Conservation (phyloP, 2,797 vertebrate genomes). For the Echiichthys vipera region DNA sequence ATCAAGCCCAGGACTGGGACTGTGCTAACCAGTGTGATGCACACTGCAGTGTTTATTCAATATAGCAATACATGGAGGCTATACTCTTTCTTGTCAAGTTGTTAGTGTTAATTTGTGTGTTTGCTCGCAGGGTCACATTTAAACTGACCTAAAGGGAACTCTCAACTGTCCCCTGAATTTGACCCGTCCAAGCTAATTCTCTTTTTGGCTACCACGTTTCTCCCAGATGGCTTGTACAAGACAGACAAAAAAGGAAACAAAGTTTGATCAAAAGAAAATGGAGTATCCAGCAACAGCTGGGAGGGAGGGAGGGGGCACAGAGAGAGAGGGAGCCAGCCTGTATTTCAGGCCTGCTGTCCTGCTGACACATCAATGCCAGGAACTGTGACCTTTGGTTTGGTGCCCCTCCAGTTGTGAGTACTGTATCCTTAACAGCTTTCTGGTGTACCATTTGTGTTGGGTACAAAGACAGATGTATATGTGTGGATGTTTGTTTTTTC, state of each 20-base stretch:
- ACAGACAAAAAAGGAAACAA: slow-evolving; percentile 65
- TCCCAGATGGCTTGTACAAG: slow-evolving; percentile 47
- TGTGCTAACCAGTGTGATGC: not conserved
- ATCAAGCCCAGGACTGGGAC: not conserved
- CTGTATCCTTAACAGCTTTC: slow-evolving; percentile 35
- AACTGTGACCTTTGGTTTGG: slow-evolving; percentile 79
- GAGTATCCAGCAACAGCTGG: slow-evolving; percentile 76
- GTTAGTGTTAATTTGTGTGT: slow-evolving; percentile 53
- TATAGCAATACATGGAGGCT: slow-evolving; percentile 23
- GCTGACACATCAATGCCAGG: slow-evolving; percentile 79
- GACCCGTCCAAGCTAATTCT: slow-evolving; percentile 28
- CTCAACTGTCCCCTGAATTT: slow-evolving; percentile 38
- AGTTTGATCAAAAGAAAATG: slow-evolving; percentile 74
- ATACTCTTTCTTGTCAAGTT: slow-evolving; percentile 35
- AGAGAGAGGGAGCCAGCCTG: slow-evolving; percentile 42
- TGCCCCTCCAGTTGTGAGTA: slow-evolving; percentile 45
- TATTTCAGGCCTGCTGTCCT: slow-evolving; percentile 76
- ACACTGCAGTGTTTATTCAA: slow-evolving; percentile 39
- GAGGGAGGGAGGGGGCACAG: slow-evolving; percentile 30
- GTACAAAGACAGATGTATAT: not conserved
- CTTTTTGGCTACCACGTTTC: slow-evolving; percentile 22
- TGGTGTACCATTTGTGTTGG: not conserved
- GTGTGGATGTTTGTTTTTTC: not conserved
- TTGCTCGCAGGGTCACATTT: slow-evolving; percentile 35
- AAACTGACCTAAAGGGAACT: slow-evolving; percentile 40